These are phyloP conservation scores for Doris montereyensis DNA, from an alignment of 2,888 invertebrate genomes.

Conservation along the genomic window DNA sequence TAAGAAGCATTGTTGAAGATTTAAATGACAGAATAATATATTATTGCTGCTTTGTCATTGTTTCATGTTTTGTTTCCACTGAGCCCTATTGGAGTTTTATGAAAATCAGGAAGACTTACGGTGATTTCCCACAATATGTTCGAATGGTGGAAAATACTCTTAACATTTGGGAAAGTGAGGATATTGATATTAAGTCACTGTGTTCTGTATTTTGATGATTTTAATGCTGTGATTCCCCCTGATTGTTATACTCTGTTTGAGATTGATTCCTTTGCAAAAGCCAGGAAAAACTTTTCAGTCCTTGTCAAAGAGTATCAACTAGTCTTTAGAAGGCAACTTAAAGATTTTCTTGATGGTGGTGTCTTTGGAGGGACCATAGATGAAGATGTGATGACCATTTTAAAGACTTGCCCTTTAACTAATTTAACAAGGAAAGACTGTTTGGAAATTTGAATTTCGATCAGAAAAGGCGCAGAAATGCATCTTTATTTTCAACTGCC, in stretches of 20 bases:
- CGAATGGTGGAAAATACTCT: neutral
- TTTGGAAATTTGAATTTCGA: neutral
- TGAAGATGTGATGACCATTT: neutral
- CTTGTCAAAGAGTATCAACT: neutral
- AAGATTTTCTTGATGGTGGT: slow-evolving; percentile 4
- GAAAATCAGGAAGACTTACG: slow-evolving; percentile 1
- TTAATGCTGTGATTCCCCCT: neutral
- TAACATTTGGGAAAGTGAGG: neutral
- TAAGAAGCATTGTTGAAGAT: neutral
- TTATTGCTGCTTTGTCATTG: slow-evolving; percentile 6
- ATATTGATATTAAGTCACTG: neutral
- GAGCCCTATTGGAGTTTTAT: neutral
- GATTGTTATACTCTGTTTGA: neutral
- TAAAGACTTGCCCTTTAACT: neutral
- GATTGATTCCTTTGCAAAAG: too few relatives aligned
- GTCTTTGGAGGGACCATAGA: slow-evolving; percentile 4
- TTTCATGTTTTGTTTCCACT: slow-evolving; percentile 1
- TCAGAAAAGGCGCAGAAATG: neutral
- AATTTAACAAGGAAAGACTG: neutral
- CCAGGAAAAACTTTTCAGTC: too few relatives aligned
- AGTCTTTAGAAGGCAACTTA: neutral
- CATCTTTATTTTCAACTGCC: neutral
- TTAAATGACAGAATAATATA: neutral
- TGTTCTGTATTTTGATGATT: neutral
- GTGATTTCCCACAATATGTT: neutral